Evolutionary conservation across 1,140 invertebrate genomes (phyloP).

Genomic region (Euwallacea similis): DNA sequence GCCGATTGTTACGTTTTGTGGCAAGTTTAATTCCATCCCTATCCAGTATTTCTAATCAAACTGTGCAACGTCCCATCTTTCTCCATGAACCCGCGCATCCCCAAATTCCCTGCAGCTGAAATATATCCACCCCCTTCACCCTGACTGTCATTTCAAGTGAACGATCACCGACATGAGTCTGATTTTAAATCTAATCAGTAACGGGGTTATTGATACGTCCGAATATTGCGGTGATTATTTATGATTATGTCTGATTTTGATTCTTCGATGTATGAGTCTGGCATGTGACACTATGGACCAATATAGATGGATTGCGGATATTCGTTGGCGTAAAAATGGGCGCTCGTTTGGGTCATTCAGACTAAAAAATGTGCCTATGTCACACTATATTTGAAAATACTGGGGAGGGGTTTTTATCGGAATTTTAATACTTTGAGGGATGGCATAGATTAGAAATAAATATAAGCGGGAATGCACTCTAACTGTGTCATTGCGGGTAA

Average conservation of each 20-base stretch:
- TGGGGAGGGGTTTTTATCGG: too few species aligned
- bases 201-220: constrained; percentile 27
- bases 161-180: constrained; percentile 33
- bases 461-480: too few species aligned
- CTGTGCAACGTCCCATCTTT: too few species aligned
- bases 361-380: constrained; percentile 3
- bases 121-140: constrained; percentile 6
- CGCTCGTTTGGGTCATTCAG: background rate
- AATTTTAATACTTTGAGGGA: too few species aligned
- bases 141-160: constrained; percentile 32
- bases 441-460: too few species aligned
- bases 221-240: constrained; percentile 31
- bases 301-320: constrained; percentile 27
- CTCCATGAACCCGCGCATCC: too few species aligned
- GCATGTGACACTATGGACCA: constrained; percentile 10
- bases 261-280: constrained; percentile 28
- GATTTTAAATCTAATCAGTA: constrained; percentile 37
- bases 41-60: too few species aligned
- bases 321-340: background rate
- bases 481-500: background rate
- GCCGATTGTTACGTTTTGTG: too few species aligned
- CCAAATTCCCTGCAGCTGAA: too few species aligned
- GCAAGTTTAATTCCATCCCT: too few species aligned
- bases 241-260: constrained; percentile 34
- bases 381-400: too few species aligned